Base-by-base conservation (phyloP, 2,797 vertebrate genomes). In the Orientallactaga sibirica region DNA sequence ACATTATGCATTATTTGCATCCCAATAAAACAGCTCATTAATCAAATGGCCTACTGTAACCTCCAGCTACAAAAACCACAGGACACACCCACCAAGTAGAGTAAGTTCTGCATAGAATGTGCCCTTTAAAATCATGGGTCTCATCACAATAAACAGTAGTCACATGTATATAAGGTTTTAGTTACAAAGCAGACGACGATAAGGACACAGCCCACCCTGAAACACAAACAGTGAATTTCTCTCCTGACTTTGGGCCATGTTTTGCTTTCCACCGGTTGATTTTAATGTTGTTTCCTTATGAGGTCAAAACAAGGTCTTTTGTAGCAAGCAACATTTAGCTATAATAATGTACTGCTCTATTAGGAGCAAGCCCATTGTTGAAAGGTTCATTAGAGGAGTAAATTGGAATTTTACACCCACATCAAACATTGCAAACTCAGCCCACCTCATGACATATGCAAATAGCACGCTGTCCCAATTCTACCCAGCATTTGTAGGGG, bases 21-120 rank as follows among this genome's bases (percentile, higher is more conserved):
- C 96, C 94, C 97, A 97, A 96, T 98, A 98, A 98, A 98, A 98
- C 96, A 98, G 96, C 77, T 95, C 97, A 98, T 98, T 98, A 98
- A 98, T 98, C 98, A 98, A 97, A 97, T 41, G 85, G 92, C 84
- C 93, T 95, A 93, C 95, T 90, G 79, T 93, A 97, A 94, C 86
- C 80, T 96, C 94, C 89, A 96, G 80, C 67, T 92, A 20, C 80
- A 97, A 79, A 97, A 97, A 96, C 58, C 92, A 68, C 80, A 97
- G 97, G 96, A 97, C 91, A 95, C 55, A 66, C 84, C 73, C 81
- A 86, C 94, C 41, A 87, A 97, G 22, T 93, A 83, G 62, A 95
- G 94, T 94, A 96, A 94, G 96, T 97, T 95, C 92, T 83, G 80
- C 86, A 97, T 90, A 88, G 94, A 97, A 95, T 81, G 25, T 25